Percentiles rank a stretch among this genome's conserved stretches.
phyloP scores from a whole-genome alignment of 2,113 vertebrate species.

The Micronycteris hirsuta region DNA sequence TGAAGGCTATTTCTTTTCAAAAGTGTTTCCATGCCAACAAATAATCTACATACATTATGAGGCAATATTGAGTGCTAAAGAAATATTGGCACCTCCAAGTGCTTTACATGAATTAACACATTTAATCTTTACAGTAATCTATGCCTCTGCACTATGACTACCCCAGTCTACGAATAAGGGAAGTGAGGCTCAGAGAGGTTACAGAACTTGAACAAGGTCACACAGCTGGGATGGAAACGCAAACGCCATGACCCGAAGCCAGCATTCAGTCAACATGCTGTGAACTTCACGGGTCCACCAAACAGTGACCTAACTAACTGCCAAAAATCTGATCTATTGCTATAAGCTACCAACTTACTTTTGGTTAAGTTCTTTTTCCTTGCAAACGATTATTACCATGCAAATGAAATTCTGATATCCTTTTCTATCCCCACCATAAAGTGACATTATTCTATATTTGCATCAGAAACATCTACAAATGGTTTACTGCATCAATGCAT shows the following conservation, averaged over 20 bases:
- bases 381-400: neutral
- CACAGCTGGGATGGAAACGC: neutral
- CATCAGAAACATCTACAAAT: neutral
- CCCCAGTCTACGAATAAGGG: neutral
- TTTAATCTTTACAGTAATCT: neutral
- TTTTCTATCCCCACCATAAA: neutral
- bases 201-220: neutral
- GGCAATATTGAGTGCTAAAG: neutral
- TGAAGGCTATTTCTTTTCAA: conserved; percentile 4
- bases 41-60: neutral
- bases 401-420: neutral
- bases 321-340: neutral
- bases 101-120: neutral
- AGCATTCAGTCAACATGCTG: neutral
- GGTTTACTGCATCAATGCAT: neutral
- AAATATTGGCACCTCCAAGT: neutral
- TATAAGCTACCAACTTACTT: neutral
- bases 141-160: neutral
- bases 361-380: neutral
- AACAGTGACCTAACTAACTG: neutral
- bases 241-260: neutral
- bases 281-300: neutral
- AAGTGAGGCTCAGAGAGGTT: neutral
- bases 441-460: neutral
- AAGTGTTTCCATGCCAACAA: neutral